Base-by-base conservation (phyloP, 2,113 vertebrate species). In the Anguilla rostrata region DNA sequence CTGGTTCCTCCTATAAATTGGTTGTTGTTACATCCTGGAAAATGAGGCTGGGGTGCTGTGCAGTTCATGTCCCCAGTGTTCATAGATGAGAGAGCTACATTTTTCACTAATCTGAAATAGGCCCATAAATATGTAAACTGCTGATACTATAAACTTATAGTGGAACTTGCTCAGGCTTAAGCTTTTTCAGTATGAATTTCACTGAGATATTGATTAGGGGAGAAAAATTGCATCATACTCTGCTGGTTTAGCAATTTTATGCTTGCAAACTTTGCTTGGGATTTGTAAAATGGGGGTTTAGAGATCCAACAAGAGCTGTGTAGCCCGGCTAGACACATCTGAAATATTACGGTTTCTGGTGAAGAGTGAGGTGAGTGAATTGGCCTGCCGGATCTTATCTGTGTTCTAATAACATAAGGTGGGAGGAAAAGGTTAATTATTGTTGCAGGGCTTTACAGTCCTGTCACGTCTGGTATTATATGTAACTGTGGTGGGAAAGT, bases 361-460 rank as follows among this genome's bases (percentile, higher is more conserved):
- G n/a, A 57, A 53, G 22, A 80, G 79, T 79, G 39, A 56, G 60
- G 71, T 83, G 29, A 79, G 40, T 60, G 82, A 83, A 87, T 83
- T 87, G 29, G 56, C 53, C 22, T 87, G 66, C 29, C 49, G 80
- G 86, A 84, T 80, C 40, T 53, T 87, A 80, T 87, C 83, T 18
- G 41, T 29, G 20, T 2, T 87, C 11, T 63, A 87, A 85, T 85
- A 84, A 14, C 40, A 84, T 60, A 39, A 78, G 34, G 63, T 78
- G 26, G 53, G 82, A 34, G 34, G 82, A 83, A 57, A 60, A 22
- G 85, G 83, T 82, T 87, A 82, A 82, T 87, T 82, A 82, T 85
- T 87, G 40, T 78, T 85, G 83, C n/a, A 81, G 78, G 79, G 66
- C 39, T 16, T 71, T 40, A 9, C 39, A 26, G 56, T 84, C 16